Conservation (phyloP, 2,888 invertebrate genomes). For the Lamproptera curius region DNA sequence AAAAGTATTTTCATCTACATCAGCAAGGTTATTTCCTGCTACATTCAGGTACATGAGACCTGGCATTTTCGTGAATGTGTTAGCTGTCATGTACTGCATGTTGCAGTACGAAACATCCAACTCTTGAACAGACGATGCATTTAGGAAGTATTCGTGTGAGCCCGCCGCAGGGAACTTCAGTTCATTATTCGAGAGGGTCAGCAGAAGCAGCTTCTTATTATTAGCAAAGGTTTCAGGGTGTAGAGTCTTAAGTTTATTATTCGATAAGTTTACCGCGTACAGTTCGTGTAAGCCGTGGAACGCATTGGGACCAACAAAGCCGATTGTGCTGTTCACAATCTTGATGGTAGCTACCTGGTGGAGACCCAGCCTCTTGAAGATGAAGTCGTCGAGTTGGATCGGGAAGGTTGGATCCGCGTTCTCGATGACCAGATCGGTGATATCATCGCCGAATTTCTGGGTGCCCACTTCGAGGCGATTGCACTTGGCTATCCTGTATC, state of each 20-base stretch:
- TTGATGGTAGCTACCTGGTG: constrained; percentile 82
- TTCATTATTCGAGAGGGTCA: constrained; percentile 83
- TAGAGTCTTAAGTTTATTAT: constrained; percentile 81
- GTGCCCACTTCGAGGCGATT: constrained; percentile 81
- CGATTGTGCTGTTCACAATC: constrained; percentile 83
- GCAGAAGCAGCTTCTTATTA: constrained; percentile 80
- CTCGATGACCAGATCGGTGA: constrained; percentile 82
- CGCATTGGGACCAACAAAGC: constrained; percentile 81
- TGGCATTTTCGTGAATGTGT: constrained; percentile 81
- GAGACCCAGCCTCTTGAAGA: constrained; percentile 81
- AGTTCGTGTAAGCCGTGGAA: constrained; percentile 83
- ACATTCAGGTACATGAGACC: constrained; percentile 83
- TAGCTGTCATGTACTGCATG: constrained; percentile 80
- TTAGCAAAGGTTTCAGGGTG: constrained; percentile 84
- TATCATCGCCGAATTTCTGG: constrained; percentile 82
- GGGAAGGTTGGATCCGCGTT: constrained; percentile 78
- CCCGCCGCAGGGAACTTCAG: constrained; percentile 67
- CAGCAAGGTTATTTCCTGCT: constrained; percentile 81
- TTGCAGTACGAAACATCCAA: constrained; percentile 85
- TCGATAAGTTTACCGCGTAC: constrained; percentile 83
- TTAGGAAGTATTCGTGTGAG: constrained; percentile 71
- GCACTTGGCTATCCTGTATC: constrained; percentile 81
- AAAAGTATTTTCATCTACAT: constrained; percentile 80
- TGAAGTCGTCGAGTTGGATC: constrained; percentile 78
- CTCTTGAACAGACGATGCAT: constrained; percentile 82